Base-by-base conservation (phyloP, 2,113 vertebrate genomes). In the Clinocottus analis region DNA sequence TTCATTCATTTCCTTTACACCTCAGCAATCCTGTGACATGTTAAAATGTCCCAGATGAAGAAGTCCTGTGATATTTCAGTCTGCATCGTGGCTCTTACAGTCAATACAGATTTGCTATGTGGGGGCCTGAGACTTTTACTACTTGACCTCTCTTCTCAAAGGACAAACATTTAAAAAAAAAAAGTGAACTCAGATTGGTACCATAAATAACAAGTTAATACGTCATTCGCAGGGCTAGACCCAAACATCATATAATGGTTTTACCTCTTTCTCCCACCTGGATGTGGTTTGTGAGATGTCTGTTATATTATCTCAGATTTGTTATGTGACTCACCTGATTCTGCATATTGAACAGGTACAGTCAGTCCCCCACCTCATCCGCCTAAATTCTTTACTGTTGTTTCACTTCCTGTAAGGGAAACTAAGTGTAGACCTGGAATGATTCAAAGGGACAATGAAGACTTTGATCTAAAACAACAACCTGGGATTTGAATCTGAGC, bases 321-420 rank as follows among this genome's bases (percentile, higher is more conserved):
- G 53, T 64, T 55, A 55, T 69, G 21, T 85, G 85, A 85, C 64
- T 89, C 79, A 83, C 71, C 79, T 83, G 43, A 3, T n/a, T 51
- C 1, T 69, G 2, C 21, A 56, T 64, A 69, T 11, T 60, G 39
- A 66, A 31, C 41, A 67, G 39, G 29, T 82, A 71, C 16, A 63
- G 61, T 72, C 53, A 81, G 37, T 31, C 37, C 7, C 27, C 41
- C 47, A 31, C 29, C 29, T 21, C 27, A 63, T 49, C 51, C 33
- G 45, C 21, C 5, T 10, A 47, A 65, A 83, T 84, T 64, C 21
- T 76, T 89, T 25, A 65, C 31, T 51, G 56, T 29, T 49, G 51
- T 83, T 83, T 91, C 74, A 90, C 70, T 90, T 92, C 55, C 77
- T 89, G 6, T 31, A 3, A 77, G 13, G 59, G 37, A 74, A 74